Base-by-base conservation (phyloP, 2,797 vertebrate genomes). In the Chloroceryle amazona region DNA sequence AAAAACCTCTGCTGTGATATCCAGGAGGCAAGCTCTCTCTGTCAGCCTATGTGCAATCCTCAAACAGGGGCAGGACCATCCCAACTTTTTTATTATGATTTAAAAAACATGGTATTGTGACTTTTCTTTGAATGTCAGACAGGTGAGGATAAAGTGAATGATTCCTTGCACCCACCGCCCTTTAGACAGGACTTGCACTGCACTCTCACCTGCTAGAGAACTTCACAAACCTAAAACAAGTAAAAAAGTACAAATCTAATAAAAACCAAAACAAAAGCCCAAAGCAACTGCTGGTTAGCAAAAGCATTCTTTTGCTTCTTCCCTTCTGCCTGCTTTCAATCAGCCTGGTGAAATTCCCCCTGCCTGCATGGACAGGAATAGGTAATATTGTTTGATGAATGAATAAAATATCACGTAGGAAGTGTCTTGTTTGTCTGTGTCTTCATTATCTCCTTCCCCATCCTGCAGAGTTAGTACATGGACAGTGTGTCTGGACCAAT, bases 351-450 rank as follows among this genome's bases (percentile, higher is more conserved):
- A 71, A 95, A 90, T 94, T 93, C 42, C 66, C 65, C 47, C 25
- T 22, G 42, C 54, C 70, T 39, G 14, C 47, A 13, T 31, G 2
- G 13, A 28, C 1, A 6, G 37, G 71, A 89, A 82, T 39, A 44
- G 61, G 70, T 89, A 91, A 95, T 87, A 90, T 19, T 95, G 82
- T 91, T 96, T 95, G 91, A 90, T 86, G 88, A 95, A 96, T 94
- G 80, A 95, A 97, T 96, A 96, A 96, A 90, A 90, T 96, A 95
- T 94, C 85, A 76, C 51, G 14, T 86, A 82, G 81, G 63, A 93
- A 92, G 81, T 85, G 83, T 39, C 57, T 79, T 93, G 83, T 96
- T 96, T 96, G 90, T 31, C 92, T 75, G 55, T 60, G 71, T 90
- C 88, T 96, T 96, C 93, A 96, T 97, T 94, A 95, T 89, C 67